A percentile compares a stretch with the other conserved stretches of the same genome.
Evolutionary conservation across 2,113 vertebrate genomes (phyloP).

Genomic region (Galeopterus variegatus): DNA sequence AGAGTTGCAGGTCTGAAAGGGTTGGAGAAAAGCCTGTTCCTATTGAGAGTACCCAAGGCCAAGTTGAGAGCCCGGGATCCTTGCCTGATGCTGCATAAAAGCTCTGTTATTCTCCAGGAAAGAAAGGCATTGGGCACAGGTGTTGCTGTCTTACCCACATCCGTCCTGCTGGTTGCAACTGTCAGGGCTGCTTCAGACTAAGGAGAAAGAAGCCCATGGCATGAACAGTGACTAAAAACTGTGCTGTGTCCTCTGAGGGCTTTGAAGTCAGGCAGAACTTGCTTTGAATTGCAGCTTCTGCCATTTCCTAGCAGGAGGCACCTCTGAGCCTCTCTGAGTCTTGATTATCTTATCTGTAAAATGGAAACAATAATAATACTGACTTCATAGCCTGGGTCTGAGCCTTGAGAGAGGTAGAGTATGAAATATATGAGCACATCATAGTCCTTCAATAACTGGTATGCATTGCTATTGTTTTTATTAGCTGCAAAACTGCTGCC

Average conservation of each 20-base stretch:
- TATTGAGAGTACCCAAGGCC: background rate
- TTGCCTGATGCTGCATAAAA: background rate
- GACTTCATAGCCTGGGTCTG: background rate
- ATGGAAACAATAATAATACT: background rate
- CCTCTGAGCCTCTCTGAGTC: background rate
- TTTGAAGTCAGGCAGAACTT: too few relatives aligned
- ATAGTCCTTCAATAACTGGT: background rate
- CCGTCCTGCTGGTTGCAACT: too few relatives aligned
- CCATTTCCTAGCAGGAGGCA: background rate
- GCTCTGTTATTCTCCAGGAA: background rate
- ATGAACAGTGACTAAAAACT: background rate
- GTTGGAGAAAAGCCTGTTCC: background rate
- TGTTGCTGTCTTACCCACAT: fast-evolving
- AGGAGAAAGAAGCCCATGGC: fast-evolving
- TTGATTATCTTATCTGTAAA: slow-evolving; percentile 1
- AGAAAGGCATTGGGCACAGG: background rate
- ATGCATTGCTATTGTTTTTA: background rate
- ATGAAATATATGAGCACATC: fast-evolving
- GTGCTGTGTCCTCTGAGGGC: fast-evolving
- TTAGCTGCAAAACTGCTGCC: background rate
- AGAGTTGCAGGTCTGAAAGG: background rate
- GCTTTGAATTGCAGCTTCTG: background rate
- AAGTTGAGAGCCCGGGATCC: background rate
- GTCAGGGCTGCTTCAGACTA: background rate
- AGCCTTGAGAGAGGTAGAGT: background rate